Conservation (phyloP, 2,888 invertebrate species). For the Drosophila paucipuncta region DNA sequence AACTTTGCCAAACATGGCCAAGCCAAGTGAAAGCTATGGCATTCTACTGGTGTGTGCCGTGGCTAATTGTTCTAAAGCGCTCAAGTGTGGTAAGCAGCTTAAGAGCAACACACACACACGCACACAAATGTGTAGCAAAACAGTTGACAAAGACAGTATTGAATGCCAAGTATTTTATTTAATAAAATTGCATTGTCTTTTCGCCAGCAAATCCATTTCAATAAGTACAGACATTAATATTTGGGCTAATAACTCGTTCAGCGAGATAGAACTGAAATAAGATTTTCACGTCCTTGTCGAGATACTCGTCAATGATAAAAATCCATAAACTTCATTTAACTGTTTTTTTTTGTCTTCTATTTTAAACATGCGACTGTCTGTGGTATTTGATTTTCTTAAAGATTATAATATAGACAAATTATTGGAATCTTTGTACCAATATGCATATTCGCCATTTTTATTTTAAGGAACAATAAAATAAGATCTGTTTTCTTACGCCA, state of each 20-base stretch:
- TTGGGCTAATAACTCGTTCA: conserved; percentile 85
- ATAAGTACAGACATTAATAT: conserved; percentile 31
- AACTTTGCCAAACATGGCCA: conserved; percentile 26
- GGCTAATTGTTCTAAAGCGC: conserved; percentile 74
- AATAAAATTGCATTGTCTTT: not conserved
- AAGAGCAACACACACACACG: conserved; percentile 27
- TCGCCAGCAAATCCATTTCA: conserved; percentile 80
- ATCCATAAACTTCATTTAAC: too few relatives aligned
- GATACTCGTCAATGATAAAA: too few relatives aligned
- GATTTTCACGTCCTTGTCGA: too few relatives aligned
- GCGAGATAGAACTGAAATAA: too few relatives aligned
- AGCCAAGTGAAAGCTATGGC: conserved; percentile 32
- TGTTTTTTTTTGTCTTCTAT: too few relatives aligned
- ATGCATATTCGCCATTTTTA: too few relatives aligned
- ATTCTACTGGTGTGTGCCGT: conserved; percentile 23
- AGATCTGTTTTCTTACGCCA: not conserved
- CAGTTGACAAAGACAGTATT: not conserved
- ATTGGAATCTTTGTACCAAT: too few relatives aligned
- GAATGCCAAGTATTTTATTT: conserved; percentile 17
- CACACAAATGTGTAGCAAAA: not conserved
- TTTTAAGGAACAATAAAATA: not conserved
- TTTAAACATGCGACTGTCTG: too few relatives aligned
- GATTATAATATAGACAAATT: too few relatives aligned
- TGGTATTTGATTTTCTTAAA: too few relatives aligned
- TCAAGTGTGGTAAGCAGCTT: conserved; percentile 67